Evolutionary conservation across 2,797 vertebrate species (phyloP).

Genomic region (Manis pentadactyla): DNA sequence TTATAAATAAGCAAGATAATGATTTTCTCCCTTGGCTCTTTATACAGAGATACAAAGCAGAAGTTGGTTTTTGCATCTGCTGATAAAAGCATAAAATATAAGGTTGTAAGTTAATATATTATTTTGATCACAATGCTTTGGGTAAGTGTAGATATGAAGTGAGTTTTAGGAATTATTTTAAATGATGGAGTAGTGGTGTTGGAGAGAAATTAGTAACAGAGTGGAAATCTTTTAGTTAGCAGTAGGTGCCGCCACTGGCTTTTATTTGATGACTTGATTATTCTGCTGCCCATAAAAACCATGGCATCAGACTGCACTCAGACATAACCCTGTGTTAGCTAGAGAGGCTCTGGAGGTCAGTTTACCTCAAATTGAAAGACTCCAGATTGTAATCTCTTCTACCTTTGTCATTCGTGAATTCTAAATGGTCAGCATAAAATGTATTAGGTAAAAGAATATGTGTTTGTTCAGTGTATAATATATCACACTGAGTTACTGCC

Average conservation of each 20-base stretch:
- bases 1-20: conserved; percentile 56
- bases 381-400: conserved; percentile 35
- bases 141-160: conserved; percentile 47
- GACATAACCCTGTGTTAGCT: background rate
- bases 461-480: background rate
- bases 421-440: conserved; percentile 57
- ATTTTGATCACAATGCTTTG: conserved; percentile 56
- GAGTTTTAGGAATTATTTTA: conserved; percentile 59
- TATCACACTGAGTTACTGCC: conserved; percentile 4
- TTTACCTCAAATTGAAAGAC: conserved; percentile 54
- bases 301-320: background rate
- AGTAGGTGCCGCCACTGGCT: conserved; percentile 53
- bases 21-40: background rate
- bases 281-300: conserved; percentile 20
- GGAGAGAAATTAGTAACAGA: conserved; percentile 3
- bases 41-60: conserved; percentile 9
- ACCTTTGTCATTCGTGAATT: conserved; percentile 59
- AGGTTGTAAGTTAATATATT: conserved; percentile 40
- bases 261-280: conserved; percentile 43
- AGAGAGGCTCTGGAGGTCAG: conserved; percentile 32
- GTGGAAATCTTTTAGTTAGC: conserved; percentile 13
- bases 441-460: conserved; percentile 11
- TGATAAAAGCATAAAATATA: conserved; percentile 47
- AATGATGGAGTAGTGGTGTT: conserved; percentile 22
- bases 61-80: conserved; percentile 31